These are phyloP conservation scores for Arnoldichthys spilopterus DNA, from an alignment of 2,797 vertebrate species.

Conservation along the genomic window DNA sequence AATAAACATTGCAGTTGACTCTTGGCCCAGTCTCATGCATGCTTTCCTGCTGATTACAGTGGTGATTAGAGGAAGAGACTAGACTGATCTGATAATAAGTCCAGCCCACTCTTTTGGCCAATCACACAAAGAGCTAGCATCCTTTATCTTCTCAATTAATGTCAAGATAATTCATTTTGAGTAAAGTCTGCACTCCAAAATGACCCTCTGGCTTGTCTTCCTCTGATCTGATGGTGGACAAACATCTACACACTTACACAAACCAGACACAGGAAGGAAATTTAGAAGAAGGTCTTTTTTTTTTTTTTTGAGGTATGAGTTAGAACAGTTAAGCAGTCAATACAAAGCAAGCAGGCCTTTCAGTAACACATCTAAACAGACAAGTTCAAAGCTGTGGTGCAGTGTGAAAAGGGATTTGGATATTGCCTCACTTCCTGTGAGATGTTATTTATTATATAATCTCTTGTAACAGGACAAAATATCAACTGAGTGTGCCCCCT, in stretches of 20 bases:
- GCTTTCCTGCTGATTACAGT: slow-evolving; percentile 14
- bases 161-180: slow-evolving; percentile 59
- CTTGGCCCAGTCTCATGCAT: neutral
- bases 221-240: slow-evolving; percentile 6
- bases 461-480: too few relatives aligned
- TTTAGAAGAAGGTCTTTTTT: slow-evolving; percentile 15
- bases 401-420: neutral
- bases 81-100: slow-evolving; percentile 34
- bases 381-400: neutral
- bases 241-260: slow-evolving; percentile 35
- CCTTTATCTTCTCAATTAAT: slow-evolving; percentile 56
- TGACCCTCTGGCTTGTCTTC: slow-evolving; percentile 27
- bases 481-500: too few relatives aligned
- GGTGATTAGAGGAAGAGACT: slow-evolving; percentile 27
- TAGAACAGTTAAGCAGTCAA: neutral
- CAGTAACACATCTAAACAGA: neutral
- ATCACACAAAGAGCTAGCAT: slow-evolving; percentile 35
- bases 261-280: slow-evolving; percentile 51
- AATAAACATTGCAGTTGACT: neutral
- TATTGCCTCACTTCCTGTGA: neutral
- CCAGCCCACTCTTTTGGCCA: slow-evolving; percentile 40
- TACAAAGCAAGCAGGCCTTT: neutral
- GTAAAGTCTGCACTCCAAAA: slow-evolving; percentile 48
- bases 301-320: slow-evolving; percentile 29
- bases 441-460: neutral